Conservation (phyloP, 37 sponge, comb jelly and placozoan species). For the Theonella swinhoei region DNA sequence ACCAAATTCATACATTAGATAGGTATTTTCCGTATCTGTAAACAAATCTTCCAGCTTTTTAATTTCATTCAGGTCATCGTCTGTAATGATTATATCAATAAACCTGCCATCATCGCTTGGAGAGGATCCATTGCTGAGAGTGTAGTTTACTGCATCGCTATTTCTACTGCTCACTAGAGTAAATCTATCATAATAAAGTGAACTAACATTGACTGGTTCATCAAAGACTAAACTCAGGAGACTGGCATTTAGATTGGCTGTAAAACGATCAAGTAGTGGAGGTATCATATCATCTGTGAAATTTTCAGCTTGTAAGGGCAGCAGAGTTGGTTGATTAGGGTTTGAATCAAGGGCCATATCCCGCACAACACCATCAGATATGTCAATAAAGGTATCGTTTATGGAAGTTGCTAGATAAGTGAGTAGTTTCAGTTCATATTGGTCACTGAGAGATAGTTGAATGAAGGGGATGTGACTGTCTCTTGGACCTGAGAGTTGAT, state of each 20-base stretch:
- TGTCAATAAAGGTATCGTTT: conserved; percentile 62
- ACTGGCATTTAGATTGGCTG: conserved; percentile 63
- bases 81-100: conserved; percentile 44
- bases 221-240: conserved; percentile 69
- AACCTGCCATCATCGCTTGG: conserved; percentile 66
- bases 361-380: conserved; percentile 37
- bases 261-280: conserved; percentile 58
- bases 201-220: conserved; percentile 79
- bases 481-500: conserved; percentile 25
- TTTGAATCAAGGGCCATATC: conserved; percentile 57
- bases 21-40: conserved; percentile 34
- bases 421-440: conserved; percentile 68
- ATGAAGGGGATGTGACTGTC: conserved; percentile 46
- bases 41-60: conserved; percentile 75
- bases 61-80: conserved; percentile 79
- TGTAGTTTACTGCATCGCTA: conserved; percentile 7
- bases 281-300: conserved; percentile 74
- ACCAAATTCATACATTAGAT: conserved; percentile 46
- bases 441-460: conserved; percentile 49
- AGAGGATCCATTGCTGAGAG: conserved; percentile 67
- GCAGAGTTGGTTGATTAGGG: not conserved
- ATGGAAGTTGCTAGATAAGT: conserved; percentile 60
- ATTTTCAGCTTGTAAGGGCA: conserved; percentile 28
- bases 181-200: conserved; percentile 43
- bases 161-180: conserved; percentile 20